Percentiles rank a stretch among this genome's conserved stretches.
Evolutionary conservation across 1,140 invertebrate genomes (phyloP).

Genomic region (Pseudomyrmex flavicornis): DNA sequence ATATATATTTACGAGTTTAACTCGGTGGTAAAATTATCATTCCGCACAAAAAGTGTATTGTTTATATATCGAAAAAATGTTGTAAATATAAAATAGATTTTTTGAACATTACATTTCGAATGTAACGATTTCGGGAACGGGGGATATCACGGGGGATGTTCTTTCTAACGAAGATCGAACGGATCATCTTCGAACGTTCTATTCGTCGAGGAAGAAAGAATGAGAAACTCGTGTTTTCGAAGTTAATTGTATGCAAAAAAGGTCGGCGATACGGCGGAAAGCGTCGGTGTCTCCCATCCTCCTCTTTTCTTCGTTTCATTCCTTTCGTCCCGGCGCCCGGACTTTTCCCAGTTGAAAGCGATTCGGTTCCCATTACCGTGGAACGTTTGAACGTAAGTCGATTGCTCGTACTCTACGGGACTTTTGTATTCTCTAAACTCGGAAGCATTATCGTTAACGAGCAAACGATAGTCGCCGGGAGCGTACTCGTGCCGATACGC

Average conservation of each 20-base stretch:
- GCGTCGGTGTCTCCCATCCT: not conserved
- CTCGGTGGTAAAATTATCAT: too few relatives aligned
- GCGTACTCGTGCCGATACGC: slow-evolving; percentile 23
- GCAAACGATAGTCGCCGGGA: slow-evolving; percentile 55
- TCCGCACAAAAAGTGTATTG: too few relatives aligned
- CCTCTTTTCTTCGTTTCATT: slow-evolving; percentile 29
- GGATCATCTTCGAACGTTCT: not conserved
- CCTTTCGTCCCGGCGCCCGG: slow-evolving; percentile 1
- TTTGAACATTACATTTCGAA: too few relatives aligned
- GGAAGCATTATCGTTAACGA: slow-evolving; percentile 61
- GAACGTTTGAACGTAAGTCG: slow-evolving; percentile 62
- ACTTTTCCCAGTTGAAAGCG: slow-evolving; percentile 43
- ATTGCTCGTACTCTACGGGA: slow-evolving; percentile 48
- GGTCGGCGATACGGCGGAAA: not conserved
- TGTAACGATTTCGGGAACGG: too few relatives aligned
- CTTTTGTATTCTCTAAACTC: slow-evolving; percentile 63
- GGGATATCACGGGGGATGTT: too few relatives aligned
- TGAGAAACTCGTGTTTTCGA: slow-evolving; percentile 51
- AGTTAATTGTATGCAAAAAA: slow-evolving; percentile 47
- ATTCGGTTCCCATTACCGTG: slow-evolving; percentile 60
- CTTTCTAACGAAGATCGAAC: too few relatives aligned
- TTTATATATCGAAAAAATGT: too few relatives aligned
- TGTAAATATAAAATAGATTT: too few relatives aligned
- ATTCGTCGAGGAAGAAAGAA: not conserved
- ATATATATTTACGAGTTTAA: too few relatives aligned